Evolutionary conservation across 2,888 invertebrate genomes (phyloP).

Genomic region (Apotomis capreana): DNA sequence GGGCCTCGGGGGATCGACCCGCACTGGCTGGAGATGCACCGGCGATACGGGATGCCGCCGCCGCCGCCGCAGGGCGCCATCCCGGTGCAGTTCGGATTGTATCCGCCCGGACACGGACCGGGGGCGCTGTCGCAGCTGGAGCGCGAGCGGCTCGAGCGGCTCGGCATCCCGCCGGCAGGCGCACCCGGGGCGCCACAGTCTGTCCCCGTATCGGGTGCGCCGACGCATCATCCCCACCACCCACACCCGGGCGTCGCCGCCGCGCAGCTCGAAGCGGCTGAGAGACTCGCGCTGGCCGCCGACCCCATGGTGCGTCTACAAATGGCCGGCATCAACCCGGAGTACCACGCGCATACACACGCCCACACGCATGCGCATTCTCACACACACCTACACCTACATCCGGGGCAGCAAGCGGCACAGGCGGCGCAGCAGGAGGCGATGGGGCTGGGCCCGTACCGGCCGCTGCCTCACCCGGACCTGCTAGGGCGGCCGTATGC

Average conservation of each 20-base stretch:
- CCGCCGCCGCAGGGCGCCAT: constrained; percentile 86
- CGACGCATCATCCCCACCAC: constrained; percentile 83
- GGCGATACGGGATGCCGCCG: constrained; percentile 87
- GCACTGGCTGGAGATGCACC: constrained; percentile 95
- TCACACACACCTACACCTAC: constrained; percentile 92
- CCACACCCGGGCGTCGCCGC: constrained; percentile 79
- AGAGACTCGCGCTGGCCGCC: constrained; percentile 91
- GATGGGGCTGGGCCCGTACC: constrained; percentile 78
- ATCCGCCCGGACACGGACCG: constrained; percentile 88
- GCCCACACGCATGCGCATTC: constrained; percentile 96
- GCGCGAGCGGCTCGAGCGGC: constrained; percentile 92
- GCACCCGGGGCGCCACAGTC: constrained; percentile 75
- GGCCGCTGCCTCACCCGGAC: constrained; percentile 89
- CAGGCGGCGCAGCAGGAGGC: constrained; percentile 87
- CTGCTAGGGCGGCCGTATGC: constrained; percentile 91
- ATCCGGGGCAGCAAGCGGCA: constrained; percentile 88
- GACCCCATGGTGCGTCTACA: constrained; percentile 97
- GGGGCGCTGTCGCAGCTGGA: constrained; percentile 91
- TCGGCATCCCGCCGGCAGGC: constrained; percentile 88
- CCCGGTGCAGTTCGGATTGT: constrained; percentile 88
- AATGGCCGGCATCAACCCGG: constrained; percentile 95
- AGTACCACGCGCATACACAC: constrained; percentile 96
- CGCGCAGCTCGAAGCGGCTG: constrained; percentile 88
- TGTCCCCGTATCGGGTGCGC: constrained; percentile 82
- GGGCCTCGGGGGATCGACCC: constrained; percentile 88